Evolutionary conservation across 1,140 invertebrate species (phyloP), one percentile per base, ranked within the genome.

Genomic region (Drosophila bocki): DNA sequence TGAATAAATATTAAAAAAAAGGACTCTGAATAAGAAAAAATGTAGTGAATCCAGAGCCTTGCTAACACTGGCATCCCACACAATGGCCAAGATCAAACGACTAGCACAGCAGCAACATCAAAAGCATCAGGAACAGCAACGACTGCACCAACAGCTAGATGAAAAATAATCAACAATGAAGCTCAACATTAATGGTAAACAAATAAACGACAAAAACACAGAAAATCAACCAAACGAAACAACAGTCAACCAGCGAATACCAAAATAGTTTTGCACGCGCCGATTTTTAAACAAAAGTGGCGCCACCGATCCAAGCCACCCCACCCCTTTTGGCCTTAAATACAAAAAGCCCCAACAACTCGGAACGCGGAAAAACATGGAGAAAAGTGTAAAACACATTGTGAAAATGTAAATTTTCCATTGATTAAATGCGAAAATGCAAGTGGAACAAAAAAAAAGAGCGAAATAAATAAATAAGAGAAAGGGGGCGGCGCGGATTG

Each of bases 371-470:
- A 41, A 68, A 83, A 71, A 77, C 78, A 80, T 74, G 68, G 33
- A 50, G 75, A 87, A 82, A 87, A 86, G 60, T 86, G 83, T 87
- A 87, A 82, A 86, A 87, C 79, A 79, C 83, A 86, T 86, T 86
- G 83, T 45, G 75, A 87, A 86, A 87, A 86, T 86, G 83, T 72
- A 72, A 82, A 79, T 79, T 79, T 82, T 59, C 82, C 62, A 82
- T 79, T 87, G 83, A 86, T 87, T 86, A 87, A 80, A 80, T 65
- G 79, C 58, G 54, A 79, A 72, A 82, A 72, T 44, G 72, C 58
- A 75, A 75, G 68, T 72, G 56, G 26, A 42, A n/a, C 44, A 61
- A 53, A 45, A 42, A n/a, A 39, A 61, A 53, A 26, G 53, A 39
- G 19, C 19, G 26, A 56, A 51, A 15, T n/a, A 37, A 39, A 54